These are phyloP conservation scores for Cotesia chilonis DNA, from an alignment of 1,140 invertebrate species.

Conservation along the genomic window DNA sequence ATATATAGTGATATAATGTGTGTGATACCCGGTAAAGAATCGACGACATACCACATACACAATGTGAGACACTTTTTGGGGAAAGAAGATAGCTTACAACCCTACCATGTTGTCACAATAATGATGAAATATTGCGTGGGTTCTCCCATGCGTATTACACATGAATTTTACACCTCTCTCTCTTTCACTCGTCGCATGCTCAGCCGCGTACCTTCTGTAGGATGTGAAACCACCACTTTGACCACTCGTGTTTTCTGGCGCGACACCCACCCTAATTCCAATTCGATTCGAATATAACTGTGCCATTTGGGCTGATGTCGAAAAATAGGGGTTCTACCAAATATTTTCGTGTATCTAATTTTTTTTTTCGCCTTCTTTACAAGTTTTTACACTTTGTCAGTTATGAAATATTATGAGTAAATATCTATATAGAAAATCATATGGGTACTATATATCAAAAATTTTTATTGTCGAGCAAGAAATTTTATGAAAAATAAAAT, in stretches of 20 bases:
- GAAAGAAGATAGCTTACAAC: slow-evolving; percentile 30
- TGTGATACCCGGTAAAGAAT: slow-evolving; percentile 26
- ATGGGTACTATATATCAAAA: background rate
- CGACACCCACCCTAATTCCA: slow-evolving; percentile 31
- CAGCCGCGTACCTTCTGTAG: background rate
- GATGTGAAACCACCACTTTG: slow-evolving; percentile 23
- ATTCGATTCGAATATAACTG: slow-evolving; percentile 43
- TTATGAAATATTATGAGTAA: background rate
- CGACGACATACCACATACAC: slow-evolving; percentile 11
- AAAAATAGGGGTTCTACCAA: slow-evolving; percentile 9
- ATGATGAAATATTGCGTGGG: slow-evolving; percentile 67
- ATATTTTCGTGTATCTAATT: background rate
- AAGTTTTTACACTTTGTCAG: slow-evolving; percentile 3
- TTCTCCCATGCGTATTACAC: slow-evolving; percentile 46
- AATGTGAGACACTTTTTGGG: slow-evolving; percentile 29
- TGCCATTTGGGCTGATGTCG: slow-evolving; percentile 28
- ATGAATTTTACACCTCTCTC: background rate
- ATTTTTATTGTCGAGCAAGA: background rate
- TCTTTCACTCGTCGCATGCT: slow-evolving; percentile 7
- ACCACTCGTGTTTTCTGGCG: slow-evolving; percentile 16
- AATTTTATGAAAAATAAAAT: background rate
- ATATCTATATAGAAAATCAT: background rate
- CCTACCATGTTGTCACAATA: slow-evolving; percentile 60
- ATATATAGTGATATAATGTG: slow-evolving; percentile 18
- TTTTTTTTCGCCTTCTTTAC: background rate